Percentiles rank a stretch among this genome's conserved stretches.
These are phyloP conservation scores for Helicoverpa armigera DNA, from an alignment of 1,140 invertebrate species.

Conservation along the genomic window DNA sequence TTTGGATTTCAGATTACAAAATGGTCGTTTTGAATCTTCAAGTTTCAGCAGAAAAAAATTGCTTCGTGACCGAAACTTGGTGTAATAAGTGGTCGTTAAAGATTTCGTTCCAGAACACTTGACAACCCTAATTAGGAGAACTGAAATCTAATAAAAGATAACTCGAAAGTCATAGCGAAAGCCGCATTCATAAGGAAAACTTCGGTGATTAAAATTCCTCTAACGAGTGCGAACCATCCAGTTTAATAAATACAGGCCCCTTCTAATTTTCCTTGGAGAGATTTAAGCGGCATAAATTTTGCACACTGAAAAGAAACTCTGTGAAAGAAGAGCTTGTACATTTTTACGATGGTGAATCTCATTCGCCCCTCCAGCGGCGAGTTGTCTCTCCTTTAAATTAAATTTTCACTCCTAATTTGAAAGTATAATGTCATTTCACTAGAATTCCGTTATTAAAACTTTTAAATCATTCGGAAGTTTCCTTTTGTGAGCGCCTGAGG, in stretches of 20 bases:
- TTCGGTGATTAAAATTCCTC: conserved; percentile 85
- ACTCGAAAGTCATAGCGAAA: conserved; percentile 75
- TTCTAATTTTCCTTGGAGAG: conserved; percentile 84
- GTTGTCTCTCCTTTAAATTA: conserved; percentile 87
- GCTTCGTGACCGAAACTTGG: conserved; percentile 26
- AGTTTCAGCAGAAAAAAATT: conserved; percentile 31
- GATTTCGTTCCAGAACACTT: conserved; percentile 77
- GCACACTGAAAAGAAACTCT: conserved; percentile 83
- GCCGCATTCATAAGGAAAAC: conserved; percentile 84
- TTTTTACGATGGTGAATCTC: conserved; percentile 84
- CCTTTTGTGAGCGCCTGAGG: conserved; percentile 71
- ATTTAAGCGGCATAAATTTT: conserved; percentile 85
- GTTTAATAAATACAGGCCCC: conserved; percentile 85
- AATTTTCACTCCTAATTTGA: conserved; percentile 88
- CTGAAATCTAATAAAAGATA: conserved; percentile 84
- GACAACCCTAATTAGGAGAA: conserved; percentile 82
- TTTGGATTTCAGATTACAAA: neutral
- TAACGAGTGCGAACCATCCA: conserved; percentile 83
- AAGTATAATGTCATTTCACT: conserved; percentile 88
- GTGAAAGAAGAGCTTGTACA: conserved; percentile 84
- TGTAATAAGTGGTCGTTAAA: conserved; percentile 59
- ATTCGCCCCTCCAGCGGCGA: conserved; percentile 83
- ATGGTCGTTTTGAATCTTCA: conserved; percentile 17
- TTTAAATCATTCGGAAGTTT: conserved; percentile 87
- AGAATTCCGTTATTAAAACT: conserved; percentile 87